Evolutionary conservation across 2,888 invertebrate genomes (phyloP).

Genomic region (Microctonus hyperodae): DNA sequence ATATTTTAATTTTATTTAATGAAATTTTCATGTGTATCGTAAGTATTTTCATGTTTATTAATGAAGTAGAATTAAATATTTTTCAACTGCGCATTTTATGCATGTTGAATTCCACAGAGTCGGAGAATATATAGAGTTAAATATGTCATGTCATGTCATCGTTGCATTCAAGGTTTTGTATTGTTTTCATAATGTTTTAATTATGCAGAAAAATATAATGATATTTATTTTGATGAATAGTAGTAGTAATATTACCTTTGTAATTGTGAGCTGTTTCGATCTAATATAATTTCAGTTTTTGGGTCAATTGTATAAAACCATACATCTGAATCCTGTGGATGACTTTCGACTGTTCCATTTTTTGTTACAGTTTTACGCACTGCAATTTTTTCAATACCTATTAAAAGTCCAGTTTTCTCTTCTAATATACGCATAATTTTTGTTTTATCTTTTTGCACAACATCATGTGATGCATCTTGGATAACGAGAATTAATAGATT

Average conservation of each 20-base stretch:
- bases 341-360: constrained; percentile 77
- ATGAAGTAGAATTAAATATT: no score
- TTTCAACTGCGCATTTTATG: no score
- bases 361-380: constrained; percentile 75
- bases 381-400: constrained; percentile 86
- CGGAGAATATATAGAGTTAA: no score
- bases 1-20: neutral
- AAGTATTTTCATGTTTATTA: no score
- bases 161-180: no score
- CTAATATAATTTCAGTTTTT: constrained; percentile 75
- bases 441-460: constrained; percentile 67
- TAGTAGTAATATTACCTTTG: constrained; percentile 66
- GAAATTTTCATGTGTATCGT: no score
- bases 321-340: constrained; percentile 78
- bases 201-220: no score
- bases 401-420: constrained; percentile 76
- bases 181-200: no score
- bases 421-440: constrained; percentile 72
- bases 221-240: constrained; percentile 1
- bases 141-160: no score
- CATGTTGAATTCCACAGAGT: no score
- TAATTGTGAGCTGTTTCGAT: constrained; percentile 75
- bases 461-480: constrained; percentile 76
- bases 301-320: constrained; percentile 90
- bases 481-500: constrained; percentile 83